Conservation (phyloP, 1,140 invertebrate genomes). For the Drosophila bipectinata region DNA sequence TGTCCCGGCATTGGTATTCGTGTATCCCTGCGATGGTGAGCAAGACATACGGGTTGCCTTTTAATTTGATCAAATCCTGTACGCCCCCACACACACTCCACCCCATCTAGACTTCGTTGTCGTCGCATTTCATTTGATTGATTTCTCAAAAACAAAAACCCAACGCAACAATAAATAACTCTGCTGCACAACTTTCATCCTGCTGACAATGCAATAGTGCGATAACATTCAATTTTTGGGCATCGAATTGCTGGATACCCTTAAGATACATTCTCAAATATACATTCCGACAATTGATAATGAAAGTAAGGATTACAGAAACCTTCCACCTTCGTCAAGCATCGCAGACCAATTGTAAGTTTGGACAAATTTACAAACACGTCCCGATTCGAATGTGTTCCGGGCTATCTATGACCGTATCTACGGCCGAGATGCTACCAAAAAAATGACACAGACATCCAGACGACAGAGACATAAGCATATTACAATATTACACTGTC, state of each 20-base stretch:
- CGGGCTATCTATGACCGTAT: slow-evolving; percentile 46
- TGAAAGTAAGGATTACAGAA: not conserved
- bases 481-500: slow-evolving; percentile 82
- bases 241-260: not conserved
- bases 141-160: slow-evolving; percentile 62
- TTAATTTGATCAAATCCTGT: slow-evolving; percentile 73
- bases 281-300: not conserved
- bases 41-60: slow-evolving; percentile 65
- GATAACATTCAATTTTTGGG: not conserved
- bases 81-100: not conserved
- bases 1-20: slow-evolving; percentile 46
- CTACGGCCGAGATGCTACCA: slow-evolving; percentile 27
- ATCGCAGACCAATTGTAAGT: slow-evolving; percentile 12
- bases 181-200: slow-evolving; percentile 49
- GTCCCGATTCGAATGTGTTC: slow-evolving; percentile 12
- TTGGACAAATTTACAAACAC: slow-evolving; percentile 35
- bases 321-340: not conserved
- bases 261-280: not conserved
- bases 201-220: slow-evolving; percentile 39
- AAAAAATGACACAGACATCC: slow-evolving; percentile 54
- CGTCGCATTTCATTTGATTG: slow-evolving; percentile 70
- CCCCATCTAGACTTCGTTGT: slow-evolving; percentile 8
- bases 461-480: slow-evolving; percentile 75
- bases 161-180: slow-evolving; percentile 77
- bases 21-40: slow-evolving; percentile 7